Conservation (phyloP, 2,797 vertebrate genomes). For the Hydrocynus forskahlii region DNA sequence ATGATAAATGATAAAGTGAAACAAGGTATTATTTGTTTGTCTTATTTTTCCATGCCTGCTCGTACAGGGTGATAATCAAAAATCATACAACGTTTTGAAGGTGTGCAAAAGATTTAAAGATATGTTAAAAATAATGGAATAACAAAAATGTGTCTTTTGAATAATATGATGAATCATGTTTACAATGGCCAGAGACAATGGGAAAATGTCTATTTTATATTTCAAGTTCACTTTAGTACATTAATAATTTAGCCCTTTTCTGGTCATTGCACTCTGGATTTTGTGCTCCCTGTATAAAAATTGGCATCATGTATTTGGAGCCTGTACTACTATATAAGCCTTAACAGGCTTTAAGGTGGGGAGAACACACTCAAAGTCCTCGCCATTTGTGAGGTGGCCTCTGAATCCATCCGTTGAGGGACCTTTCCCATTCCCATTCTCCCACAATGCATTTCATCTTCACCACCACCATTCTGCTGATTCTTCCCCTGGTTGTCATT, state of each 20-base stretch:
- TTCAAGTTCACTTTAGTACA: neutral
- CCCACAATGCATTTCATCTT: constrained; percentile 84
- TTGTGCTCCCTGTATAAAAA: constrained; percentile 29
- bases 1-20: neutral
- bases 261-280: neutral
- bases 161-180: neutral
- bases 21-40: neutral
- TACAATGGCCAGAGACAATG: neutral
- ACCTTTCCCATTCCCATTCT: constrained; percentile 80
- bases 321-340: constrained; percentile 89
- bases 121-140: too few relatives aligned
- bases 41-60: neutral
- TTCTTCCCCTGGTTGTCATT: constrained; percentile 97
- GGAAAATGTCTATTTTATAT: neutral
- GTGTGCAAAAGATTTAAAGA: neutral
- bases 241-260: neutral
- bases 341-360: constrained; percentile 83
- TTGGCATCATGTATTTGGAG: constrained; percentile 53
- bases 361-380: constrained; percentile 79
- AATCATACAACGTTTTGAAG: neutral
- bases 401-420: constrained; percentile 77
- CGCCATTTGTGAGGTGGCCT: constrained; percentile 82
- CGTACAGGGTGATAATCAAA: neutral
- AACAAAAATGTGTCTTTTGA: too few relatives aligned
- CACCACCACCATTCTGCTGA: constrained; percentile 85